Evolutionary conservation across 1,140 invertebrate species (phyloP).

Genomic region (Drosophila suzukii): DNA sequence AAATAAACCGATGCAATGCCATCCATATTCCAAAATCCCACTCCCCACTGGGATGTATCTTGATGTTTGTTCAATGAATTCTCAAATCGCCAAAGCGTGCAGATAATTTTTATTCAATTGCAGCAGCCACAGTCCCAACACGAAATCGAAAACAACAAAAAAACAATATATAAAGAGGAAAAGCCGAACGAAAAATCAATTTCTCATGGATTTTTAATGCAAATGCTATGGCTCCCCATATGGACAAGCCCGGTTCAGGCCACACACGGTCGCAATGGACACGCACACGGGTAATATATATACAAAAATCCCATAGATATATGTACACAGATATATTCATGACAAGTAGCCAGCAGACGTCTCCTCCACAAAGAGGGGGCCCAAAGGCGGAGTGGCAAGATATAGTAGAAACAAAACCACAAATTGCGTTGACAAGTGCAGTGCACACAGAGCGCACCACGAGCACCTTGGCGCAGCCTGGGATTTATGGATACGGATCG

Average conservation of each 20-base stretch:
- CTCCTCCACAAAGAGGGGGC: background rate
- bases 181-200: slow-evolving; percentile 49
- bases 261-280: slow-evolving; percentile 28
- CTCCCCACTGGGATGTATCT: slow-evolving; percentile 51
- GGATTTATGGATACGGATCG: slow-evolving; percentile 67
- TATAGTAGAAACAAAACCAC: slow-evolving; percentile 56
- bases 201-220: slow-evolving; percentile 73
- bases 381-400: background rate
- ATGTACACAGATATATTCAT: slow-evolving; percentile 20
- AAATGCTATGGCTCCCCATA: slow-evolving; percentile 58
- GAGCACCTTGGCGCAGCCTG: slow-evolving; percentile 58
- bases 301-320: background rate
- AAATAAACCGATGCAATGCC: slow-evolving; percentile 29
- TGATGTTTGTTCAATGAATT: slow-evolving; percentile 75
- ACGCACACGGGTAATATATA: slow-evolving; percentile 8
- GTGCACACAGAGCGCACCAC: slow-evolving; percentile 59
- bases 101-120: slow-evolving; percentile 80
- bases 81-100: slow-evolving; percentile 77
- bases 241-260: slow-evolving; percentile 48
- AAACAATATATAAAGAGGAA: slow-evolving; percentile 10
- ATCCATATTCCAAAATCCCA: slow-evolving; percentile 27
- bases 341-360: slow-evolving; percentile 61
- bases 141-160: slow-evolving; percentile 14
- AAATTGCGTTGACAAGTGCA: slow-evolving; percentile 76
- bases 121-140: slow-evolving; percentile 22